Evolutionary conservation across 2,888 invertebrate species (phyloP), one percentile per base, ranked within the genome.

Genomic region (Diarsia rubi): DNA sequence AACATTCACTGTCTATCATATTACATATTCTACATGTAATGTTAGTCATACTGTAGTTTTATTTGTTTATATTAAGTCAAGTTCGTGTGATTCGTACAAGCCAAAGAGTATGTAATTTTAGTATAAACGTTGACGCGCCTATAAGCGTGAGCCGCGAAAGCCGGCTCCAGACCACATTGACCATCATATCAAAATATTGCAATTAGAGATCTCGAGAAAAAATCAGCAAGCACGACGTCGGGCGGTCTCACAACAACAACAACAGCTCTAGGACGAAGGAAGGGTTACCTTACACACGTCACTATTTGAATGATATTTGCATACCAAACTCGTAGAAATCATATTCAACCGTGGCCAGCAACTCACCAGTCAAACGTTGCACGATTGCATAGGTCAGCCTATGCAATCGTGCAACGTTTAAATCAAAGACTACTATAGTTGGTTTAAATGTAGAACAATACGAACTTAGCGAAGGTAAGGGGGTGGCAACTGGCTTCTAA

Each of bases 391-490:
- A n/a, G n/a, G n/a, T n/a, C 59, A 77, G 24, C 31, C 31, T 9
- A 27, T 8, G 16, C 59, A 16, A 31, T 21, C n/a, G 4, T 31
- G 31, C 45, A 45, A 16, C 6, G 31, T 31, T 31, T 31, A 31
- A 31, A 31, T 31, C 31, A 31, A 31, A 31, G 31, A 31, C 31
- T 3, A 31, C 31, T 31, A 31, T 31, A 31, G 31, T 31, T 31
- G 31, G 19, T 6, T 9, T 27, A 52, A 9, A 44, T 21, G 57
- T 74, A 64, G 12, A n/a, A 64, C 27, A 63, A 75, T 27, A 62
- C 42, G 19, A 44, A 44, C 44, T 24, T 24, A 16, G 24, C 24
- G 52, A 45, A 27, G 52, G 45, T 0, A 3, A 12, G 12, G 24
- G 14, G 14, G n/a, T n/a, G 14, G 24, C 14, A 14, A 54, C 68